Evolutionary conservation across 2,113 vertebrate species (phyloP), one percentile per base, ranked within the genome.

Genomic region (Turdus rufiventris): DNA sequence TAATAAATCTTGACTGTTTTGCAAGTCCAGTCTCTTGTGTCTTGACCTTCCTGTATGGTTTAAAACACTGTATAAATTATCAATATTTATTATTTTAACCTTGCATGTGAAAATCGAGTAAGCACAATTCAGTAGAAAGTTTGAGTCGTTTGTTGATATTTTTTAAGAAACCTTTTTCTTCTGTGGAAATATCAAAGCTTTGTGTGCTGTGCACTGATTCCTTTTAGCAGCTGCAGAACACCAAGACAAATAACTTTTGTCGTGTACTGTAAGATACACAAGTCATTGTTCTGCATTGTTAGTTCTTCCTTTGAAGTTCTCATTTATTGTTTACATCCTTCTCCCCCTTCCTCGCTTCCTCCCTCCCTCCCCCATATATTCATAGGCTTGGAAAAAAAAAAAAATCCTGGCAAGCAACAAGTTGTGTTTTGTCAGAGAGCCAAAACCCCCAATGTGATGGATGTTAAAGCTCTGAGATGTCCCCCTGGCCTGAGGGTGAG

Each of bases 321-420:
- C 93, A 54, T 85, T 96, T 91, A 85, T 88, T 95, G 94, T 95
- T 95, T 85, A 95, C 93, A 91, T 93, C 93, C 91, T 95, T 92
- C 86, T 93, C 86, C 84, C 75, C 29, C 63, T 76, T 93, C 85
- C 93, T 95, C 5, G 0, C 78, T 92, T 91, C 89, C 94, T 94
- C 94, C 71, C 31, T 93, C 83, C 79, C 80, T 91, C 89, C 84
- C 89, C 81, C 89, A 14, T 72, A 56, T 68, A 94, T 85, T 95
- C 82, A 71, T 58, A 81, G 72, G 20, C 74, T 76, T 48, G 62
- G 48, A 82, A 87, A 47, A 53, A 89, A 85, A 85, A 72, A 70
- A 14, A 33, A 16, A 67, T 26, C 45, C 71, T 93, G 91, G 75
- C 85, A 84, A 56, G 74, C 71, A 75, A 53, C 90, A 85, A 94